Evolutionary conservation across 1,140 invertebrate genomes (phyloP).

Genomic region (Cydia fagiglandana): DNA sequence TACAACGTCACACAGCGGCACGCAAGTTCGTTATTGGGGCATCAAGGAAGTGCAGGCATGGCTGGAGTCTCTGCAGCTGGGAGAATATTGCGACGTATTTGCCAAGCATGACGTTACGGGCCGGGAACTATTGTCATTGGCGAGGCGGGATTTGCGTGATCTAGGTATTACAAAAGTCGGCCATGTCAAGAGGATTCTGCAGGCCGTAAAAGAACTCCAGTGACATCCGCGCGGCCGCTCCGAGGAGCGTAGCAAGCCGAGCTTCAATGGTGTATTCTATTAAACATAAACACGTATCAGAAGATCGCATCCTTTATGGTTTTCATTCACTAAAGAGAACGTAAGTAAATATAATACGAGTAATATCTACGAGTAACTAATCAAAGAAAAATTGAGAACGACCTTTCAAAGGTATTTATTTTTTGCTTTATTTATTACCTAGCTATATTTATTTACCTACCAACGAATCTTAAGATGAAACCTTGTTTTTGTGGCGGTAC

Average conservation of each 20-base stretch:
- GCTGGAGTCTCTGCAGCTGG: conserved; percentile 92
- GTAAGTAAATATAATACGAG: too few species aligned
- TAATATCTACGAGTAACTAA: too few species aligned
- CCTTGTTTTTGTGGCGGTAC: too few species aligned
- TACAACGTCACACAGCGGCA: conserved; percentile 40
- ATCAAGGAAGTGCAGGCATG: conserved; percentile 88
- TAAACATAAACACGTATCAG: background rate
- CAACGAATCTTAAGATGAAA: too few species aligned
- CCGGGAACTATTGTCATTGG: conserved; percentile 91
- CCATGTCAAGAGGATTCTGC: conserved; percentile 95
- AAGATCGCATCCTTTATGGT: background rate
- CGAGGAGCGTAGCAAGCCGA: conserved; percentile 51
- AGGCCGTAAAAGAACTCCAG: conserved; percentile 92
- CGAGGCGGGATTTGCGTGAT: conserved; percentile 92
- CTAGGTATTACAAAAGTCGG: conserved; percentile 95
- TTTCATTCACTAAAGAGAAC: too few species aligned
- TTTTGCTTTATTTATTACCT: too few species aligned
- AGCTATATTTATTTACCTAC: too few species aligned
- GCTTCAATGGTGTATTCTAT: background rate
- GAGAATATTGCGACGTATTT: conserved; percentile 93
- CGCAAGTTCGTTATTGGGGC: conserved; percentile 81
- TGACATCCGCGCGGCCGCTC: conserved; percentile 73
- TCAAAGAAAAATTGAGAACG: too few species aligned
- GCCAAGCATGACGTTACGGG: conserved; percentile 94
- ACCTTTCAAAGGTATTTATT: too few species aligned